phyloP scores from a whole-genome alignment of 2,797 vertebrate species.

The Urosaurus nigricauda region DNA sequence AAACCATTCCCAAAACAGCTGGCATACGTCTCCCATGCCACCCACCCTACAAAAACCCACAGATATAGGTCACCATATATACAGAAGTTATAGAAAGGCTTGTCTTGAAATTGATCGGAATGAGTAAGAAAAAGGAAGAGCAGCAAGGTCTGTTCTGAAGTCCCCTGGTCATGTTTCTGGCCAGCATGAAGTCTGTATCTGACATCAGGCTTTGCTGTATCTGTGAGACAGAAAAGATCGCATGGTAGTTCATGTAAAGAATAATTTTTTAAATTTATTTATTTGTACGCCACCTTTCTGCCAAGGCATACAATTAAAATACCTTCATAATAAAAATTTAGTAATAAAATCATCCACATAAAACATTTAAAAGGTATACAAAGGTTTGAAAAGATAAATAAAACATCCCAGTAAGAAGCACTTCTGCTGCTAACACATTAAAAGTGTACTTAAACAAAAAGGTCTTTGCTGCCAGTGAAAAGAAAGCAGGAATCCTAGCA shows the following conservation, averaged over 20 bases:
- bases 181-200: constrained; percentile 53
- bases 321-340: too few species aligned
- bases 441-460: too few species aligned
- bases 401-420: too few species aligned
- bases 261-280: too few species aligned
- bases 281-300: too few species aligned
- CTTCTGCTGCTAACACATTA: too few species aligned
- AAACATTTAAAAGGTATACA: too few species aligned
- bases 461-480: too few species aligned
- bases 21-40: background rate
- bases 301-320: too few species aligned
- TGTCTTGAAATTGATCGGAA: constrained; percentile 37
- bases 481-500: too few species aligned
- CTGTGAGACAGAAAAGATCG: constrained; percentile 57
- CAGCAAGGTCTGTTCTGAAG: constrained; percentile 59
- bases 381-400: too few species aligned
- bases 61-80: background rate
- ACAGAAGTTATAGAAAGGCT: constrained; percentile 36
- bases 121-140: constrained; percentile 70
- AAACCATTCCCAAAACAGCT: background rate
- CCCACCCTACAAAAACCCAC: background rate
- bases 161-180: constrained; percentile 37
- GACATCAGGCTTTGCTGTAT: constrained; percentile 67
- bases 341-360: too few species aligned
- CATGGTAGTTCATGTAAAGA: background rate